These are phyloP conservation scores for Actinia equina DNA, from an alignment of 64 coral and sea anemone genomes.

Conservation along the genomic window DNA sequence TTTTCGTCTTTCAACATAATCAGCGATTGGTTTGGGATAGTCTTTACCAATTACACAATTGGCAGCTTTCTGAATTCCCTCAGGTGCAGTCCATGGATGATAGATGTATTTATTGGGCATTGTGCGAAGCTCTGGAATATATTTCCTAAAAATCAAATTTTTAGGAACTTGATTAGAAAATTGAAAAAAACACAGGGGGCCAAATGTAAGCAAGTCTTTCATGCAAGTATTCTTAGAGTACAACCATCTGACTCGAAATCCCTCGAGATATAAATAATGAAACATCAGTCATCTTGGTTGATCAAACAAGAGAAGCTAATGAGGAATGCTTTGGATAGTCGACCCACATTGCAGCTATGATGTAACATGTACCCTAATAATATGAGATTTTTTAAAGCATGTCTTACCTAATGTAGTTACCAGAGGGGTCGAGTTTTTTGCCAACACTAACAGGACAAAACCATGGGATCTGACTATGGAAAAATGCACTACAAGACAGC, in stretches of 20 bases:
- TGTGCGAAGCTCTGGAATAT: slow-evolving; percentile 54
- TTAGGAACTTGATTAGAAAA: background rate
- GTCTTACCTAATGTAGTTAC: slow-evolving; percentile 83
- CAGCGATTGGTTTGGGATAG: slow-evolving; percentile 60
- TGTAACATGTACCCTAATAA: too few relatives aligned
- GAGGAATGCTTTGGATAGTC: too few relatives aligned
- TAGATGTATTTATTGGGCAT: slow-evolving; percentile 70
- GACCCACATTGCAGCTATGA: too few relatives aligned
- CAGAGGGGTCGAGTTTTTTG: slow-evolving; percentile 82
- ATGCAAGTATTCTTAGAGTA: too few relatives aligned
- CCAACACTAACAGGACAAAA: slow-evolving; percentile 89
- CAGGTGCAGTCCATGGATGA: slow-evolving; percentile 65
- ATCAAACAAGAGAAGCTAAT: too few relatives aligned
- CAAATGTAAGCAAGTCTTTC: background rate
- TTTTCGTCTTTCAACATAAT: slow-evolving; percentile 58
- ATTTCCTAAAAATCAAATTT: slow-evolving; percentile 39
- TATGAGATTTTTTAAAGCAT: too few relatives aligned
- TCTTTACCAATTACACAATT: slow-evolving; percentile 65
- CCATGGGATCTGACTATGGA: slow-evolving; percentile 61
- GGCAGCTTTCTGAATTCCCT: slow-evolving; percentile 51
- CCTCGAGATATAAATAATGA: too few relatives aligned
- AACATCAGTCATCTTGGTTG: too few relatives aligned
- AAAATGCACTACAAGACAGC: slow-evolving; percentile 89
- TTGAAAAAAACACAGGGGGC: background rate
- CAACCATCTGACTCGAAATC: too few relatives aligned